Evolutionary conservation across 2,797 vertebrate species (phyloP), one percentile per base, ranked within the genome.

Genomic region (Tolypeutes matacus): DNA sequence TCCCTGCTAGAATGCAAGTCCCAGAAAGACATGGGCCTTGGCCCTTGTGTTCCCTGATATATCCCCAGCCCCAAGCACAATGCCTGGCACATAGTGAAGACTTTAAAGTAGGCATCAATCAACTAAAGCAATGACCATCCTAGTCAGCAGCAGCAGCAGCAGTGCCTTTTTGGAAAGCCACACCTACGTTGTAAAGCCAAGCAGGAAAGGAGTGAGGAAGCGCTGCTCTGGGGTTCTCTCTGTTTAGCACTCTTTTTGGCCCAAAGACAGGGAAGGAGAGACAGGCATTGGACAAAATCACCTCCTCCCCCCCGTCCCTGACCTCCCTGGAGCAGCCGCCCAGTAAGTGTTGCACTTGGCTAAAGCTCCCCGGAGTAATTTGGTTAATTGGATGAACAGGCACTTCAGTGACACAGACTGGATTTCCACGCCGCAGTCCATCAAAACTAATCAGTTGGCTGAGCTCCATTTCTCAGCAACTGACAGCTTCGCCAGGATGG

Each of bases 351-450:
- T 96, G 97, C 96, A 94, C 96, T 98, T 97, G 97, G 97, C 95
- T 95, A 49, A 75, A 96, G 93, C n/a, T 93, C 96, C 95, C 93
- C 23, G 4, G 80, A 70, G 97, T 97, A 83, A 98, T 98, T 98
- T 97, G 97, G 95, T 96, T 97, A 98, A 98, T 97, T 95, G 98
- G 97, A 97, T 94, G 96, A 97, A 85, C 78, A 93, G 95, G 93
- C 89, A 6, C 97, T 97, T 97, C 39, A 93, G 95, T 93, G 97
- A 81, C 96, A 96, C 87, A 51, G 97, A 25, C 94, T 96, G 92
- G 96, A 88, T 97, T 92, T 97, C 83, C 51, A 21, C 78, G 31
- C 88, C 53, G 77, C 97, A 97, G 96, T 94, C 97, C 97, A 96
- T 97, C 97, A 97, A 97, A 97, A 95, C 96, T 97, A 83, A 95